Conservation (phyloP, 2,888 invertebrate species). For the Matsumyia berberina region DNA sequence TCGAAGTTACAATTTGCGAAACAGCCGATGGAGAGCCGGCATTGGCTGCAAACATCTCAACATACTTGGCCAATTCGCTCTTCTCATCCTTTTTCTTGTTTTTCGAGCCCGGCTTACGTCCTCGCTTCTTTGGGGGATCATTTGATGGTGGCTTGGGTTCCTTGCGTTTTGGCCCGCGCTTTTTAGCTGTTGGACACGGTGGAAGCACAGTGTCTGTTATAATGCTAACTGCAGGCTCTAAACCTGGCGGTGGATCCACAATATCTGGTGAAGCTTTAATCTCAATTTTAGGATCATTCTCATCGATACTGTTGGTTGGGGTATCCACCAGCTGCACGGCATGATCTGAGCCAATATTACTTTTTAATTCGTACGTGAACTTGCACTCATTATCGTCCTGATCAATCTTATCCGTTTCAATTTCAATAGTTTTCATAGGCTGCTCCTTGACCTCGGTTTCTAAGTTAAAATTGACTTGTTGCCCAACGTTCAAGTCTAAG, state of each 20-base stretch:
- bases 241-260: background rate
- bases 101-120: slow-evolving; percentile 76
- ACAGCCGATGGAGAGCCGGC: slow-evolving; percentile 77
- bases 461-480: slow-evolving; percentile 16
- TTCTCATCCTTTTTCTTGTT: slow-evolving; percentile 69
- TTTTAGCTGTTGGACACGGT: background rate
- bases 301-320: background rate
- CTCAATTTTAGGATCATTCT: slow-evolving; percentile 9
- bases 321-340: slow-evolving; percentile 2
- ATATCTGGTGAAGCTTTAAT: slow-evolving; percentile 11
- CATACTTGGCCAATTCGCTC: slow-evolving; percentile 79
- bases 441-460: slow-evolving; percentile 20
- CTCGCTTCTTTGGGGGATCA: slow-evolving; percentile 77
- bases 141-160: slow-evolving; percentile 3
- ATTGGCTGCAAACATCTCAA: slow-evolving; percentile 77
- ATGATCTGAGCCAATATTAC: background rate
- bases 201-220: background rate
- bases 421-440: background rate
- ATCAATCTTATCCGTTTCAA: background rate
- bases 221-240: slow-evolving; percentile 31
- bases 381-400: slow-evolving; percentile 7
- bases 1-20: slow-evolving; percentile 78
- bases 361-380: slow-evolving; percentile 14
- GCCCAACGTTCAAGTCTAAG: slow-evolving; percentile 46
- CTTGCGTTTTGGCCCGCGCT: slow-evolving; percentile 38